These are phyloP conservation scores for Caenorhabditis remanei DNA, from an alignment of 1,140 invertebrate species.

Conservation along the genomic window DNA sequence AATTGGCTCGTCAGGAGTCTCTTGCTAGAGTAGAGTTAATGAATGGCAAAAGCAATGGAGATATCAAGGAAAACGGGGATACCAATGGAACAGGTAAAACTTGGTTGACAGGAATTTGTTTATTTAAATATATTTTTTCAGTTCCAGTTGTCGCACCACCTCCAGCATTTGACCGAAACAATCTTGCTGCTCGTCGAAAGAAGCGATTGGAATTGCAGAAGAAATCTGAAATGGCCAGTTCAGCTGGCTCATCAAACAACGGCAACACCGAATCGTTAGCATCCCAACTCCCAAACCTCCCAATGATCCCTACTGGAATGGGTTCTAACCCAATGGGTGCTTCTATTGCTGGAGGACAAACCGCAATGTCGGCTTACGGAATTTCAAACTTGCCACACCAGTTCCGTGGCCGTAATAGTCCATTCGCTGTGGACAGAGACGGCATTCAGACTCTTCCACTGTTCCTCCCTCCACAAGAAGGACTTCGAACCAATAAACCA, in stretches of 20 bases:
- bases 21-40: background rate
- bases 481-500: background rate
- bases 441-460: background rate
- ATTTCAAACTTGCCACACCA: background rate
- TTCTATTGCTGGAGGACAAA: background rate
- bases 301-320: background rate
- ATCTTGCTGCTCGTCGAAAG: slow-evolving; percentile 1
- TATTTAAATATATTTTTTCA: background rate
- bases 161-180: slow-evolving; percentile 5
- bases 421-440: background rate
- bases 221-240: background rate
- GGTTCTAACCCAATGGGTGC: background rate
- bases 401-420: background rate
- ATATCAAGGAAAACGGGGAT: no score
- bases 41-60: background rate
- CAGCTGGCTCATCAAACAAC: no score
- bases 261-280: background rate
- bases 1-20: slow-evolving; percentile 11
- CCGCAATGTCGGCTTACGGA: background rate
- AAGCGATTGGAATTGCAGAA: slow-evolving; percentile 3
- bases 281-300: background rate
- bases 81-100: background rate
- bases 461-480: background rate
- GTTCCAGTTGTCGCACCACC: background rate
- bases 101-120: no score